Evolutionary conservation across 2,797 vertebrate species (phyloP), one percentile per base, ranked within the genome.

Genomic region (Pipistrellus pipistrellus): DNA sequence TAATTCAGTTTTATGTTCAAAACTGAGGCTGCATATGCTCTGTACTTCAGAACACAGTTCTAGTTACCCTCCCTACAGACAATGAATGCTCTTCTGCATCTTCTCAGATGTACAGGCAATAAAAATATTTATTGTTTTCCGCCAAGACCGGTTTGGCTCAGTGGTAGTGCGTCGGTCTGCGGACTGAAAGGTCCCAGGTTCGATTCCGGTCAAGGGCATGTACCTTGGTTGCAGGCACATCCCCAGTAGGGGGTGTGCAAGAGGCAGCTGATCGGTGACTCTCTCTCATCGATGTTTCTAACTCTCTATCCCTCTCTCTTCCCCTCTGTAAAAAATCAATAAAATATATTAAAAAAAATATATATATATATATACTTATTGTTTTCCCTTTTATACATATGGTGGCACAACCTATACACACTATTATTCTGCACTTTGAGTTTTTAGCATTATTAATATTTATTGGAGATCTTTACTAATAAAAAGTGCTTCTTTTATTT

Each of bases 391-490:
- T 87, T 32, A 90, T 15, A 72, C 5, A 78, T 88, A 75, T 46
- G 10, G 18, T 55, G 78, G 2, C 18, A 44, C 2, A 86, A 0
- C 10, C 4, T 68, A 12, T 41, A 64, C 2, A 62, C 23, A 32
- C 9, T 91, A 86, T 27, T 91, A 86, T n/a, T 85, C 35, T 82
- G 3, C 1, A 82, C 90, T 96, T 92, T 83, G 0, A 89, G 55
- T 81, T 86, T 76, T n/a, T n/a, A 77, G 35, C 13, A 53, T n/a
- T 90, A 92, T 69, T 85, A 88, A 53, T 82, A 30, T 85, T 41
- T 75, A 44, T 66, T 85, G 3, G 35, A 73, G 10, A 57, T 23
- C 2, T 88, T 95, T 62, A 69, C n/a, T 91, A 91, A 86, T 66
- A 68, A 38, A 80, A 87, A 88, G 38, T 44, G 14, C 3, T 51